These are phyloP conservation scores for Microchrysa polita DNA, from an alignment of 2,888 invertebrate species.

Conservation along the genomic window DNA sequence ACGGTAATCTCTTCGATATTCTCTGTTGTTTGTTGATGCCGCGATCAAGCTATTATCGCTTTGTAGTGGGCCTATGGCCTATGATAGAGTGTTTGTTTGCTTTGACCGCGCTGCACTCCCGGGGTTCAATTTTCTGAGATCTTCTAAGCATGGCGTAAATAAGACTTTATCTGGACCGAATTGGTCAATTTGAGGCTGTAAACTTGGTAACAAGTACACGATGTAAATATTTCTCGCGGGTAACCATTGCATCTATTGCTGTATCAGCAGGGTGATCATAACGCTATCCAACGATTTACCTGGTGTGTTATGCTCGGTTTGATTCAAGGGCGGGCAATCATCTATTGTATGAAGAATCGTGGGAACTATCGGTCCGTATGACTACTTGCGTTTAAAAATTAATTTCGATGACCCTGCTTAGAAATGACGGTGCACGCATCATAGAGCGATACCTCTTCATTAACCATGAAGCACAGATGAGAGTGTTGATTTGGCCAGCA, in stretches of 20 bases:
- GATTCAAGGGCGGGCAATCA: slow-evolving; percentile 1
- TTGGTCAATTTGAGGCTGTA: slow-evolving; percentile 48
- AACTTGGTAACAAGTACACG: slow-evolving; percentile 38
- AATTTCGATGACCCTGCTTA: slow-evolving; percentile 46
- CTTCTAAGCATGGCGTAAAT: slow-evolving; percentile 39
- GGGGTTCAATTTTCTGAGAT: background rate
- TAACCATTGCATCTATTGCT: slow-evolving; percentile 35
- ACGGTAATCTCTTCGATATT: background rate
- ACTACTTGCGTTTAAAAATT: slow-evolving; percentile 40
- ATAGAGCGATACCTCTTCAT: background rate
- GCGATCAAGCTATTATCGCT: slow-evolving; percentile 43
- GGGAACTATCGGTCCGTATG: slow-evolving; percentile 43
- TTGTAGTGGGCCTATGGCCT: slow-evolving; percentile 19
- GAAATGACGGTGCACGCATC: slow-evolving; percentile 3
- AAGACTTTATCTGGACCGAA: slow-evolving; percentile 50
- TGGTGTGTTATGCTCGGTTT: background rate
- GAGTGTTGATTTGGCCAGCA: slow-evolving; percentile 32
- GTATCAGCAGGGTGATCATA: slow-evolving; percentile 18
- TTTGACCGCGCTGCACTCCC: slow-evolving; percentile 43
- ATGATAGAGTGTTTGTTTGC: slow-evolving; percentile 45
- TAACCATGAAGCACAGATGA: slow-evolving; percentile 2
- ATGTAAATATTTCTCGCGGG: slow-evolving; percentile 6
- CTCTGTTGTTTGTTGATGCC: slow-evolving; percentile 26
- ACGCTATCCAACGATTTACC: slow-evolving; percentile 40
- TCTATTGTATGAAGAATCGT: slow-evolving; percentile 41